phyloP scores from a whole-genome alignment of 2,113 vertebrate genomes.

The Thoracochromis brauschi region DNA sequence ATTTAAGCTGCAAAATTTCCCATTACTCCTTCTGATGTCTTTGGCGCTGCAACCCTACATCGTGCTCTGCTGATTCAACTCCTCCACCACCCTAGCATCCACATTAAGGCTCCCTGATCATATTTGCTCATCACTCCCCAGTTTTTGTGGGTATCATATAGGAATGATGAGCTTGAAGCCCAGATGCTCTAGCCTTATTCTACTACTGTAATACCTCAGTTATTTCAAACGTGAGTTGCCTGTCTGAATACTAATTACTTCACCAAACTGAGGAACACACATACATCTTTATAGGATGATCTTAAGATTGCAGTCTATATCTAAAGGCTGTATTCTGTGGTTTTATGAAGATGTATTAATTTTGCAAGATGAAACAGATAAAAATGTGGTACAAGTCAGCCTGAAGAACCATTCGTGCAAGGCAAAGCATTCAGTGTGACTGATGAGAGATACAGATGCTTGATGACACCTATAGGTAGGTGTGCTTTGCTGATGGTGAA shows the following conservation, averaged over 20 bases:
- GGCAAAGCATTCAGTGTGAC: background rate
- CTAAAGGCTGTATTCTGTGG: background rate
- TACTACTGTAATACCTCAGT: background rate
- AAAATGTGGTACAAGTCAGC: background rate
- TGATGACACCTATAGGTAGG: background rate
- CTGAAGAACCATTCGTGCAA: background rate
- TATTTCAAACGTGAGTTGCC: background rate
- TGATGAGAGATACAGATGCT: background rate
- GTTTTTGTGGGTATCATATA: background rate
- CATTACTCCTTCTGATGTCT: background rate
- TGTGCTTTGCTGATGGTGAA: background rate
- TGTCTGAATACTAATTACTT: background rate
- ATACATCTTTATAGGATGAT: background rate
- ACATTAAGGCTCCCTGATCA: background rate
- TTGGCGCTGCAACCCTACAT: background rate
- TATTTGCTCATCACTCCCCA: background rate
- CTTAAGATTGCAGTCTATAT: background rate
- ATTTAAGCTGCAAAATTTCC: background rate
- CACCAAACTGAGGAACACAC: background rate
- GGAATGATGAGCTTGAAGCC: background rate
- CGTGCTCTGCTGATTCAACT: background rate
- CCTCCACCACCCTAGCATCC: background rate
- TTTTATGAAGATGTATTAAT: background rate
- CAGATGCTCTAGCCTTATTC: background rate
- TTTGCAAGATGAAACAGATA: background rate